phyloP scores from a whole-genome alignment of 2,888 invertebrate genomes.

The Phaedon cochleariae region DNA sequence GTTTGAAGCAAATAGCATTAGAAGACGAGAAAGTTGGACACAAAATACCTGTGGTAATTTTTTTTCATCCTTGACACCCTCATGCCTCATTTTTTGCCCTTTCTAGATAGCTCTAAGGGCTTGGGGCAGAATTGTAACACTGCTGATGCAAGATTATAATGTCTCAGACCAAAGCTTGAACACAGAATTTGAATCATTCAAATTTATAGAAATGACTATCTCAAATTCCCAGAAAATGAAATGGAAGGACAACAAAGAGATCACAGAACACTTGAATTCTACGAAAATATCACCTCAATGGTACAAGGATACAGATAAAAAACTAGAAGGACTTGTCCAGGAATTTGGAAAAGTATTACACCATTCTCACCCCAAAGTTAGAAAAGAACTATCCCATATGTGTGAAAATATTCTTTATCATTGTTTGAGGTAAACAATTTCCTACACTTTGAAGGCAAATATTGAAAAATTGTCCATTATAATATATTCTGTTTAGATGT shows the following conservation, averaged over 20 bases:
- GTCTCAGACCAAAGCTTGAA: conserved; percentile 38
- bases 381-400: conserved; percentile 70
- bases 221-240: conserved; percentile 30
- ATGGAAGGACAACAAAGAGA: conserved; percentile 51
- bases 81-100: not conserved
- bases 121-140: conserved; percentile 61
- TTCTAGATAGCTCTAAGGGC: conserved; percentile 62
- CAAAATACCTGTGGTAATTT: conserved; percentile 67
- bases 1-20: conserved; percentile 68
- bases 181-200: conserved; percentile 7
- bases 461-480: no score
- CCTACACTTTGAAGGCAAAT: no score
- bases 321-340: conserved; percentile 64
- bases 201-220: not conserved
- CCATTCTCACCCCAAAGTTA: conserved; percentile 70
- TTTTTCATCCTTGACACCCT: not conserved
- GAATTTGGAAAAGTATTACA: conserved; percentile 66
- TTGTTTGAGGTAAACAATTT: conserved; percentile 66
- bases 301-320: conserved; percentile 68
- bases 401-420: conserved; percentile 68
- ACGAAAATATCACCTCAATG: conserved; percentile 65
- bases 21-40: conserved; percentile 70
- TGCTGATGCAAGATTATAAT: conserved; percentile 63
- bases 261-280: conserved; percentile 59
- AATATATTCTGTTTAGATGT: no score